These are phyloP conservation scores for Rhabdomys dilectus DNA, from an alignment of 2,113 vertebrate species.

Conservation along the genomic window DNA sequence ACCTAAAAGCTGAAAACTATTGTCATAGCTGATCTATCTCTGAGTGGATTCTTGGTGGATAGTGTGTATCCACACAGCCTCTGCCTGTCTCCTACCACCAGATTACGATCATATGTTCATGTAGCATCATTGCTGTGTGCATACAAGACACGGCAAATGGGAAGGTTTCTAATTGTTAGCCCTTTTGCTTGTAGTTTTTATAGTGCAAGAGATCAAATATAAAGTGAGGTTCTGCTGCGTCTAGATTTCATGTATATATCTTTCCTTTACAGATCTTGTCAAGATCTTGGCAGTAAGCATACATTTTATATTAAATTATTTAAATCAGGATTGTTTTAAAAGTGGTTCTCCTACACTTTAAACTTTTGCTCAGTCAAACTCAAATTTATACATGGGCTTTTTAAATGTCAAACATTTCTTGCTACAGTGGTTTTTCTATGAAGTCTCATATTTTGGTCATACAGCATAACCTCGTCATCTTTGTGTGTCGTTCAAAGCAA, in stretches of 20 bases:
- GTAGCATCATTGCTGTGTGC: background rate
- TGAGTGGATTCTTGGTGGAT: background rate
- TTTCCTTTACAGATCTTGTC: background rate
- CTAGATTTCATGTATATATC: conserved; percentile 1
- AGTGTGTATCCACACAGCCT: background rate
- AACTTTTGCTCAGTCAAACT: conserved; percentile 19
- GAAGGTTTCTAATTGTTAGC: background rate
- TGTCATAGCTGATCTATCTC: background rate
- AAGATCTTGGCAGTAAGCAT: background rate
- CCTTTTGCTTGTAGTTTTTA: background rate
- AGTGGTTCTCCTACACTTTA: conserved; percentile 22
- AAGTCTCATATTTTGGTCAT: conserved; percentile 35
- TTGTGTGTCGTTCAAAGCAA: conserved; percentile 11
- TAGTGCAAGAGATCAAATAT: background rate
- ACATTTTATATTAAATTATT: background rate
- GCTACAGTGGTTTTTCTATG: conserved; percentile 7
- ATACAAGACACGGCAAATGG: background rate
- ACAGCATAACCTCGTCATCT: background rate
- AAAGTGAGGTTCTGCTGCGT: conserved; percentile 7
- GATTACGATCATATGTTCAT: background rate
- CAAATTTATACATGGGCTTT: background rate
- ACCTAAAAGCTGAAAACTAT: background rate
- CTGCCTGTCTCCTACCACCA: background rate
- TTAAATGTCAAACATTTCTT: background rate
- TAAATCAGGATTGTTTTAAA: conserved; percentile 44